Base-by-base conservation (phyloP, 2,113 vertebrate species). In the Dromaius novaehollandiae region DNA sequence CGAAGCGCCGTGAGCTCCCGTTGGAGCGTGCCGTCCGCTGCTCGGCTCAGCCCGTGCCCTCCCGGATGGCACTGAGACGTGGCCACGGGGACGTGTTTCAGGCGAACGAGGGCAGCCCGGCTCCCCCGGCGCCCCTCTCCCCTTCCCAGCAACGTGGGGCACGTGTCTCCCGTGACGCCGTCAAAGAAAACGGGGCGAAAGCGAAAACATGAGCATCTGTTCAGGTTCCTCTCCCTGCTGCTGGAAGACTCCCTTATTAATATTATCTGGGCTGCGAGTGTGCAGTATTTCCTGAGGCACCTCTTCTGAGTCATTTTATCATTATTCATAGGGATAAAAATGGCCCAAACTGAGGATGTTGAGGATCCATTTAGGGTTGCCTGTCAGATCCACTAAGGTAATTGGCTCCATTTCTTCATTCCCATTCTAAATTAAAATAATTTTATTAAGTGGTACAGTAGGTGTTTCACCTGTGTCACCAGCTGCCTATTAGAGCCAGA, bases 391-490 rank as follows among this genome's bases (percentile, higher is more conserved):
- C 88, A 83, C 82, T 95, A 80, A 96, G 71, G 88, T 95, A 97
- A 97, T 91, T 94, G 86, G 87, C 92, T 97, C 85, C 65, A 71
- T 95, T 97, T 96, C 95, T 97, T 97, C 89, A 90, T 96, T 94
- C 96, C 92, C 71, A 79, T 94, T 94, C 89, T 96, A 96, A 96
- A 89, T 94, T 92, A 96, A 94, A 97, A 97, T 96, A 93, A 95
- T 97, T 96, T 97, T 89, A 97, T 97, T 96, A 97, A 97, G 93
- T 91, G 95, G 93, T 88, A 69, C 70, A 93, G 82, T 79, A 95
- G 90, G 91, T 96, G 88, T 95, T 97, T 89, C 95, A 93, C 89
- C 92, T 96, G 87, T 97, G 86, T 96, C 88, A 95, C 82, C 74
- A 90, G 82, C 90, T 96, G 90, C 85, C 97, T 97, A 58, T 95